Evolutionary conservation across 2,113 vertebrate species (phyloP).

Genomic region (Scytalopus superciliaris): DNA sequence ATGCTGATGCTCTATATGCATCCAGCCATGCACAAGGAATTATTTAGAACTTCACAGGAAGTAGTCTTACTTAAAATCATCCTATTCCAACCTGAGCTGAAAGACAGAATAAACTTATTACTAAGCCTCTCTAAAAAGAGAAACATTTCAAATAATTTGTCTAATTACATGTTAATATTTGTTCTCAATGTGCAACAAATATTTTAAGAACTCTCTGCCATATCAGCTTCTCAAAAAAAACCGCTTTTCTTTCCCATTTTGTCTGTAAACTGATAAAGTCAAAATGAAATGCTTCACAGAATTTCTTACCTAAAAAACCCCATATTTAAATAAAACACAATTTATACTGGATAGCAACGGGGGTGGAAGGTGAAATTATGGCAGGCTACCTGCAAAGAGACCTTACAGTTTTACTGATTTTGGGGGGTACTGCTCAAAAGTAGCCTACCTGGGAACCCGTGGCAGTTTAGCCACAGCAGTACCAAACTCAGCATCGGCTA

Average conservation of each 20-base stretch:
- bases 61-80: background rate
- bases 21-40: background rate
- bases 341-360: background rate
- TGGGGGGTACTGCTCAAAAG: background rate
- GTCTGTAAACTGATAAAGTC: background rate
- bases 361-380: background rate
- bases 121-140: background rate
- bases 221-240: background rate
- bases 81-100: background rate
- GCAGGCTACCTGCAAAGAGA: background rate
- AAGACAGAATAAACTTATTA: background rate
- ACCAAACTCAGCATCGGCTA: background rate
- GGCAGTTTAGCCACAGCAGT: background rate
- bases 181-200: background rate
- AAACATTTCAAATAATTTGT: background rate
- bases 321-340: background rate
- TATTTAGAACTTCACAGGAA: background rate
- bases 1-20: background rate
- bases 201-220: background rate
- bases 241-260: background rate
- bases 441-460: background rate
- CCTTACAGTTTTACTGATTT: background rate
- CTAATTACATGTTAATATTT: background rate
- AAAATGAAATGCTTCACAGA: background rate
- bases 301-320: background rate